These are phyloP conservation scores for Alethe castanea DNA, from an alignment of 2,113 vertebrate genomes.

Conservation along the genomic window DNA sequence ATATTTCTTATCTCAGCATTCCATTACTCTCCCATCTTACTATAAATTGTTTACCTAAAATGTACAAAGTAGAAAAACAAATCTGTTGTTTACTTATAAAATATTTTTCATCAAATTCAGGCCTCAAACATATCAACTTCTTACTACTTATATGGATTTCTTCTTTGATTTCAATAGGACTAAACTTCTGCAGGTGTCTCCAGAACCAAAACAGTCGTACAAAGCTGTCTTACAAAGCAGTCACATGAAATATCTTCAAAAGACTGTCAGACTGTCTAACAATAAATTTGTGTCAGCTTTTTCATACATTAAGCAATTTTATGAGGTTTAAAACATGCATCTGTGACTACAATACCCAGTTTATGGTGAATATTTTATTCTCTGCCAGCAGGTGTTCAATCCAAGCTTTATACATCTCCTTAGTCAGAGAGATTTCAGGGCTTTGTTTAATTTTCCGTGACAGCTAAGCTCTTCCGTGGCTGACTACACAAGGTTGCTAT, in stretches of 20 bases:
- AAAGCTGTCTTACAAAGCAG: neutral
- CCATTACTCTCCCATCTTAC: neutral
- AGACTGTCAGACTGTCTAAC: neutral
- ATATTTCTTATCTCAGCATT: neutral
- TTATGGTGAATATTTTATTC: neutral
- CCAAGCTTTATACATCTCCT: neutral
- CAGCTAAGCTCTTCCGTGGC: neutral
- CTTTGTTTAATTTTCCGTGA: conserved; percentile 2
- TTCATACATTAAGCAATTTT: neutral
- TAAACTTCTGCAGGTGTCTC: neutral
- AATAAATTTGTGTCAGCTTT: neutral
- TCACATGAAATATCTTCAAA: neutral
- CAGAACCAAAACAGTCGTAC: neutral
- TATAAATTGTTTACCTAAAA: neutral
- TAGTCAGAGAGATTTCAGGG: neutral
- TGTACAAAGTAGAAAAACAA: neutral
- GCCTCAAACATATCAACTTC: neutral
- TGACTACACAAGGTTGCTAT: neutral
- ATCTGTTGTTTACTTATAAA: neutral
- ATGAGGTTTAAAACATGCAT: neutral
- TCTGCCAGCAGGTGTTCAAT: neutral
- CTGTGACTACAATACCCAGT: neutral
- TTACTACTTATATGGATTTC: neutral
- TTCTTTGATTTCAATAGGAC: neutral
- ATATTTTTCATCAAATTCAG: neutral